Conservation (phyloP, 2,888 invertebrate species). For the Nephrocerus scutellatus region DNA sequence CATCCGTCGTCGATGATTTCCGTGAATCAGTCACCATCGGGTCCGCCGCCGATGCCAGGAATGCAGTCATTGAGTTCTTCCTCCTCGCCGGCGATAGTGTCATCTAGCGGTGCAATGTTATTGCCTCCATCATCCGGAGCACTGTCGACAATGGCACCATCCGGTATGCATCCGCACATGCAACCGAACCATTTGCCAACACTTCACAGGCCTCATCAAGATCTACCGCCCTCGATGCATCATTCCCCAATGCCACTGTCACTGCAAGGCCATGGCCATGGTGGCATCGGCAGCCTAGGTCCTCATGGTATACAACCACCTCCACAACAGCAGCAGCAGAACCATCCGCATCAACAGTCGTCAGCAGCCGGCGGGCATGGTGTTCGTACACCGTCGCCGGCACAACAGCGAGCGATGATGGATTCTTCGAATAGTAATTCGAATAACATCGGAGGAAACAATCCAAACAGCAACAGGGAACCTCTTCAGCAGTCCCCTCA, state of each 20-base stretch:
- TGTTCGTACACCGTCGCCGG: constrained; percentile 44
- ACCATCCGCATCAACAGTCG: constrained; percentile 24
- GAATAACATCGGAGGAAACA: no score
- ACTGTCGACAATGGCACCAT: constrained; percentile 36
- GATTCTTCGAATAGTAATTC: constrained; percentile 6
- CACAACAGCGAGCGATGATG: constrained; percentile 31
- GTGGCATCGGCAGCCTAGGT: constrained; percentile 22
- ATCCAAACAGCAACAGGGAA: constrained; percentile 23
- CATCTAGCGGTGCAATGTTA: constrained; percentile 48
- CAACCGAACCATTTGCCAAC: constrained; percentile 35
- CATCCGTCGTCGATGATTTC: no score
- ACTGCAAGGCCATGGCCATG: constrained; percentile 35
- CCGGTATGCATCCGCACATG: constrained; percentile 35
- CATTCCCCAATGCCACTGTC: constrained; percentile 45
- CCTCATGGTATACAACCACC: constrained; percentile 28
- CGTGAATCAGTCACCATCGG: constrained; percentile 17
- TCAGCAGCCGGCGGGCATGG: no score
- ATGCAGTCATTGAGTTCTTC: constrained; percentile 28
- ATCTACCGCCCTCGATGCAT: constrained; percentile 43
- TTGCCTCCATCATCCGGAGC: constrained; percentile 44
- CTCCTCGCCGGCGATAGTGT: constrained; percentile 21
- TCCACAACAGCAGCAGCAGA: constrained; percentile 28
- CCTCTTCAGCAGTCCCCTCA: constrained; percentile 28
- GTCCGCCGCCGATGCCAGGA: constrained; percentile 25
- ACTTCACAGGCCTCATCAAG: constrained; percentile 45